A percentile compares a stretch with the other conserved stretches of the same genome.
phyloP scores from a whole-genome alignment of 2,113 vertebrate genomes.

The Anhinga anhinga region DNA sequence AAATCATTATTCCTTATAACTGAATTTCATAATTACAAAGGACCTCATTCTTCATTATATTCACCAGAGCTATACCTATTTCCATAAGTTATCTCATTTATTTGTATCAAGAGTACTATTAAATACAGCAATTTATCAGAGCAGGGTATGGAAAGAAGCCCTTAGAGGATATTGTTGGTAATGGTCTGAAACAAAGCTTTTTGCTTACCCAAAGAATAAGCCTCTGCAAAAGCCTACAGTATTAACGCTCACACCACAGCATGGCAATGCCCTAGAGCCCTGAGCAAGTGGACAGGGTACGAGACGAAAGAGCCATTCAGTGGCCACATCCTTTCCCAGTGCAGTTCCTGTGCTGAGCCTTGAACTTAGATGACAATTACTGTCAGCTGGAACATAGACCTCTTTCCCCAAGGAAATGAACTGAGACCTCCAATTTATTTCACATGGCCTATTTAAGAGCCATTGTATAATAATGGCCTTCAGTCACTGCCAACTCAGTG shows the following conservation, averaged over 20 bases:
- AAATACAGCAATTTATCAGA: slow-evolving; percentile 19
- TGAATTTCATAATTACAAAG: slow-evolving; percentile 10
- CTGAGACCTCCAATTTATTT: slow-evolving; percentile 20
- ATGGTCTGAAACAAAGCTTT: slow-evolving; percentile 9
- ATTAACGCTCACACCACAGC: background rate
- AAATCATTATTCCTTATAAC: slow-evolving; percentile 15
- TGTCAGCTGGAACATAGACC: background rate
- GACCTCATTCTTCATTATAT: slow-evolving; percentile 11
- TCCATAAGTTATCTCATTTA: slow-evolving; percentile 25
- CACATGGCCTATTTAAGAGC: background rate
- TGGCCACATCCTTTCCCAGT: background rate
- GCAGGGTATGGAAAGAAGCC: background rate
- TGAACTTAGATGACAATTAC: background rate
- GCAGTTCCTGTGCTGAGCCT: background rate
- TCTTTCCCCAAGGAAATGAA: slow-evolving; percentile 12
- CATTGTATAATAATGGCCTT: background rate
- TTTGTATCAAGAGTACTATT: slow-evolving; percentile 38
- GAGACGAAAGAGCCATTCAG: background rate
- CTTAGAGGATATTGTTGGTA: background rate
- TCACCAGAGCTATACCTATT: background rate
- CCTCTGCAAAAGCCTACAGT: background rate
- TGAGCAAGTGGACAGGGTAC: background rate
- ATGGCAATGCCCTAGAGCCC: background rate
- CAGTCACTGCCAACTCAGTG: background rate
- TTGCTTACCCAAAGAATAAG: background rate